Percentiles rank a stretch among this genome's conserved stretches.
Evolutionary conservation across 2,888 invertebrate species (phyloP).

Genomic region (Chouioia cunea): DNA sequence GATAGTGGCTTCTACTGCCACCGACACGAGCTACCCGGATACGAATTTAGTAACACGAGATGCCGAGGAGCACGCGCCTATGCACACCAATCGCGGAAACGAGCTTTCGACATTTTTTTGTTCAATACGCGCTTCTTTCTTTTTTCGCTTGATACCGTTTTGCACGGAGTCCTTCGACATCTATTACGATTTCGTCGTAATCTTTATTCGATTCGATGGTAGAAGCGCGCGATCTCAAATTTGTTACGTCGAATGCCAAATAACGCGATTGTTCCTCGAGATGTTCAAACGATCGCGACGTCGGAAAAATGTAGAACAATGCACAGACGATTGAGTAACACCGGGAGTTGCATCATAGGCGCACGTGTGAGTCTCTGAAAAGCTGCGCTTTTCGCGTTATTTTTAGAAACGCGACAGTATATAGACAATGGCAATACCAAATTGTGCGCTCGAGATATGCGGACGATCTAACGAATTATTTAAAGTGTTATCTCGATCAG

Average conservation of each 20-base stretch:
- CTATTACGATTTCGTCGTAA: no score
- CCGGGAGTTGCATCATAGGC: neutral
- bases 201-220: no score
- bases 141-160: no score
- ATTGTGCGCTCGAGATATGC: constrained; percentile 4
- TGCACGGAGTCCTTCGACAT: no score
- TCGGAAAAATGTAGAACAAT: neutral
- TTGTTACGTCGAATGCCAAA: neutral
- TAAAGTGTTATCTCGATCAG: constrained; percentile 6
- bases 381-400: constrained; percentile 18
- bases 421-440: constrained; percentile 25
- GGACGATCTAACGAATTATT: constrained; percentile 50
- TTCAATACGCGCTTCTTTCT: no score
- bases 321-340: constrained; percentile 6
- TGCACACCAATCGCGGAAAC: neutral
- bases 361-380: constrained; percentile 1
- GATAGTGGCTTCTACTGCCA: constrained; percentile 9
- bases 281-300: no score
- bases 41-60: constrained; percentile 56
- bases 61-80: constrained; percentile 15
- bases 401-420: constrained; percentile 23
- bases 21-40: constrained; percentile 53
- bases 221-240: neutral
- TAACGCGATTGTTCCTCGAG: no score
- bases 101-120: neutral